Percentiles rank a stretch among this genome's conserved stretches.
Evolutionary conservation across 1,140 invertebrate genomes (phyloP).

Genomic region (Apis florea): DNA sequence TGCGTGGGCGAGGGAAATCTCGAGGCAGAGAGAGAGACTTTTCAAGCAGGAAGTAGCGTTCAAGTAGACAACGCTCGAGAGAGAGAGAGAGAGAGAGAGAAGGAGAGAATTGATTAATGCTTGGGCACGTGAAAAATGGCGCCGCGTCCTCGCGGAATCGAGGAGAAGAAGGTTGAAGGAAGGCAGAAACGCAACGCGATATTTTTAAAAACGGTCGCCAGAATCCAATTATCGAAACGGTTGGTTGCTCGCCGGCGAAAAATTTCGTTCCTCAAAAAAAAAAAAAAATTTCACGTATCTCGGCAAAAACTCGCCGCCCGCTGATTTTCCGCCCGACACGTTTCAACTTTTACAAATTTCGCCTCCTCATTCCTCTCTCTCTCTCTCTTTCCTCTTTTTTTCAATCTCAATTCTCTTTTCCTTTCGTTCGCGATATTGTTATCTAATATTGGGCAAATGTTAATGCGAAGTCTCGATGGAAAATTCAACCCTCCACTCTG

Average conservation of each 20-base stretch:
- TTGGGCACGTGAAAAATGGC: constrained; percentile 54
- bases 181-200: constrained; percentile 15
- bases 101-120: constrained; percentile 57
- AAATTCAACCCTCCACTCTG: neutral
- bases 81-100: too few relatives aligned
- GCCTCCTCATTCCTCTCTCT: too few relatives aligned
- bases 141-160: constrained; percentile 16
- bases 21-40: constrained; percentile 12
- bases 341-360: neutral
- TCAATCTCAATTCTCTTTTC: too few relatives aligned
- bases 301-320: neutral
- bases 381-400: neutral
- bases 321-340: neutral
- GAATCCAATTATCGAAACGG: constrained; percentile 33
- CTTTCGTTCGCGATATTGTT: too few relatives aligned
- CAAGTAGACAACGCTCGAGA: constrained; percentile 8
- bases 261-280: constrained; percentile 11
- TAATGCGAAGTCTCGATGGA: neutral
- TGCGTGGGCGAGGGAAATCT: constrained; percentile 5
- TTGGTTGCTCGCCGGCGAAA: neutral
- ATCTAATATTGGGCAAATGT: neutral
- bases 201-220: constrained; percentile 20
- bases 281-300: neutral
- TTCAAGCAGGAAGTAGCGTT: constrained; percentile 23
- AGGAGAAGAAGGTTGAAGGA: constrained; percentile 33